Evolutionary conservation across 2,797 vertebrate species (phyloP).

Genomic region (Poecilia velifera): DNA sequence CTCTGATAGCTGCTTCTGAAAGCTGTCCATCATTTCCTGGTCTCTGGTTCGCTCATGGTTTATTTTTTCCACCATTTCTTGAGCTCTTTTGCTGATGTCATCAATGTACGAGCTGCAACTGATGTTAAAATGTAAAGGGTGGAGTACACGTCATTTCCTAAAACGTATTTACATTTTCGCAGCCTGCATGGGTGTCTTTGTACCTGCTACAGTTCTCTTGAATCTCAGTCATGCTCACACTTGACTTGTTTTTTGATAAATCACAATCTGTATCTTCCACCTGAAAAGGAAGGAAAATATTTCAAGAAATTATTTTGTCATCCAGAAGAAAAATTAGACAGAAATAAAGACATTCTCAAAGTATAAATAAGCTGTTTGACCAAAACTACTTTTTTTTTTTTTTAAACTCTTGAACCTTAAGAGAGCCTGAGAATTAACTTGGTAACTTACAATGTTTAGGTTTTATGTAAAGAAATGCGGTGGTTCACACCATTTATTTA

Average conservation of each 20-base stretch:
- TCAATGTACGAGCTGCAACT: slow-evolving; percentile 44
- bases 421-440: neutral
- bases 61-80: slow-evolving; percentile 62
- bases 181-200: neutral
- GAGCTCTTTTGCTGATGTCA: slow-evolving; percentile 51
- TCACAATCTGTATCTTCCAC: slow-evolving; percentile 18
- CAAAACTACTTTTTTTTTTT: too few relatives aligned
- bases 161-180: neutral
- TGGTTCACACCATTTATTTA: neutral
- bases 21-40: slow-evolving; percentile 62
- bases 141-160: neutral
- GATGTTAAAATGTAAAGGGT: neutral
- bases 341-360: neutral
- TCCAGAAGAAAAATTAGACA: neutral
- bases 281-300: slow-evolving; percentile 15
- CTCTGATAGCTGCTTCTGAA: slow-evolving; percentile 53
- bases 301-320: neutral
- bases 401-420: neutral
- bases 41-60: slow-evolving; percentile 61
- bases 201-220: slow-evolving; percentile 53
- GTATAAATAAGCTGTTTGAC: neutral
- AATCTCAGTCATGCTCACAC: slow-evolving; percentile 9
- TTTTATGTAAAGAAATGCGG: neutral
- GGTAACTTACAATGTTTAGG: neutral
- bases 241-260: slow-evolving; percentile 7